Evolutionary conservation across 1,140 invertebrate genomes (phyloP).

Genomic region (Trichomalopsis sarcophagae): DNA sequence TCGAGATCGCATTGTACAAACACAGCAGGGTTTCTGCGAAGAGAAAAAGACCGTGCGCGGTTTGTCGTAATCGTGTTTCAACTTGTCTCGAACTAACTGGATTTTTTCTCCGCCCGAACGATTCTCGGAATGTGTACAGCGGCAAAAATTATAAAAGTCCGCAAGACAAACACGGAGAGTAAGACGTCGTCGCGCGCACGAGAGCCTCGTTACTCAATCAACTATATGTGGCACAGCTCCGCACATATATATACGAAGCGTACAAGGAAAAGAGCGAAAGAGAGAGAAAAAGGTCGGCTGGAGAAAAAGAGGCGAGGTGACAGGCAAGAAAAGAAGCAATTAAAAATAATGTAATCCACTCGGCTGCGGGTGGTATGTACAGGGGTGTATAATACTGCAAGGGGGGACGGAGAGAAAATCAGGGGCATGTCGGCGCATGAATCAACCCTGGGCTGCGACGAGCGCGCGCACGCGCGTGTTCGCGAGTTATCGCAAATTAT

Average conservation of each 20-base stretch:
- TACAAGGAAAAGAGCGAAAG: not conserved
- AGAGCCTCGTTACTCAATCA: conserved; percentile 36
- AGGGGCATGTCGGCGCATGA: conserved; percentile 46
- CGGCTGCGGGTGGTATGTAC: not conserved
- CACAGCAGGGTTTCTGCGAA: no score
- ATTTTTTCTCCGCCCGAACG: no score
- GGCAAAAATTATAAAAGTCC: not conserved
- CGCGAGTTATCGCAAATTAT: conserved; percentile 51
- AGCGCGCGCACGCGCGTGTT: conserved; percentile 35
- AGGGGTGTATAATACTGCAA: not conserved
- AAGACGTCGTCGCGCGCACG: conserved; percentile 17
- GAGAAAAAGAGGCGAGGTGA: conserved; percentile 5
- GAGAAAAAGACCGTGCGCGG: no score
- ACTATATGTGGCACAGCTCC: no score
- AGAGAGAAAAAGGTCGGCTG: not conserved
- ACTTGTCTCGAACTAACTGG: no score
- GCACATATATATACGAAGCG: no score
- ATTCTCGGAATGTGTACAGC: no score
- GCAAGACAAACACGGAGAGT: not conserved
- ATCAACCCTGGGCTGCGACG: conserved; percentile 9
- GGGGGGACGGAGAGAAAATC: conserved; percentile 28
- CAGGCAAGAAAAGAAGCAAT: conserved; percentile 48
- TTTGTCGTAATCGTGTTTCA: no score
- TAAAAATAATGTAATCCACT: conserved; percentile 49
- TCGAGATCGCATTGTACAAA: no score